Evolutionary conservation across 2,888 invertebrate species (phyloP).

Genomic region (Callyntrura guangdongensis): DNA sequence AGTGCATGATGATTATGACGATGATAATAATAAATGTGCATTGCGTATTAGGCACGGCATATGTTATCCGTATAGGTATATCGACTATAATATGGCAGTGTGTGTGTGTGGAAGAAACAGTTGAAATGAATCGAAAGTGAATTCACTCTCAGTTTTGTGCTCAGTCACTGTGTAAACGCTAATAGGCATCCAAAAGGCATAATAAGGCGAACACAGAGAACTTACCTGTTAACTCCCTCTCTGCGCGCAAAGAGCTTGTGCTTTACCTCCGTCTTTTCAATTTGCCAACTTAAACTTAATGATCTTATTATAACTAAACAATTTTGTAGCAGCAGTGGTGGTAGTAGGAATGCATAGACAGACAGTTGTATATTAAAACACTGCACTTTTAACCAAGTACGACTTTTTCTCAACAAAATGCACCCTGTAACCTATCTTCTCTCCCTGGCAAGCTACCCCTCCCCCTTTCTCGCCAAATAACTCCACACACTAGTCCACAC

Average conservation of each 20-base stretch:
- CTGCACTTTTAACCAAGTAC: too few relatives aligned
- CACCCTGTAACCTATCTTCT: conserved; percentile 1
- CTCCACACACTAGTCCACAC: not conserved
- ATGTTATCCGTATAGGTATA: too few relatives aligned
- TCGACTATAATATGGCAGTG: not conserved
- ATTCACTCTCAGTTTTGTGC: conserved; percentile 77
- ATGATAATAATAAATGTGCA: conserved; percentile 28
- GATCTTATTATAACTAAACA: too few relatives aligned
- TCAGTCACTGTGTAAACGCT: conserved; percentile 71
- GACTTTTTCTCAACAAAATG: not conserved
- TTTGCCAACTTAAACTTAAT: too few relatives aligned
- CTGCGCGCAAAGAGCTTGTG: too few relatives aligned
- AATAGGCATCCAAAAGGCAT: conserved; percentile 48
- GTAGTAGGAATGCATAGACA: too few relatives aligned
- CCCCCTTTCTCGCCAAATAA: not conserved
- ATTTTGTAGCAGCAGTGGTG: too few relatives aligned
- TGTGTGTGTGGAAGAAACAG: conserved; percentile 35
- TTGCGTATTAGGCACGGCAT: conserved; percentile 10
- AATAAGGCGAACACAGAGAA: not conserved
- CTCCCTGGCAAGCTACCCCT: not conserved
- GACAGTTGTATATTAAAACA: too few relatives aligned
- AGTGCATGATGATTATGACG: not conserved
- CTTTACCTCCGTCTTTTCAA: too few relatives aligned
- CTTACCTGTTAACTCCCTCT: too few relatives aligned
- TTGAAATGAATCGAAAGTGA: conserved; percentile 76